Evolutionary conservation across 2,888 invertebrate genomes (phyloP).

Genomic region (Frankliniella intonsa): DNA sequence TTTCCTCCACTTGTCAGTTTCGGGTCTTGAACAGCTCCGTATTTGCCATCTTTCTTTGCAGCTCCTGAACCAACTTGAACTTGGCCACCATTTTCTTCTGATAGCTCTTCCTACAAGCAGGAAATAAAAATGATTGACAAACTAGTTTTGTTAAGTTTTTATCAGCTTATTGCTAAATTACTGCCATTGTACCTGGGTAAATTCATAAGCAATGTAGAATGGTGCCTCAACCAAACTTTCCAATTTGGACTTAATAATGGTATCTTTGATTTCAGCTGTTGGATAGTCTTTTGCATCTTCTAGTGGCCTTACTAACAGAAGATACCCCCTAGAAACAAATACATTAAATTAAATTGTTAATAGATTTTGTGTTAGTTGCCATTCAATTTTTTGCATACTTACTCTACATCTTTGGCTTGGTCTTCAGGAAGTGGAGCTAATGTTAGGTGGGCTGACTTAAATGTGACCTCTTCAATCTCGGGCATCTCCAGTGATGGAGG

Average conservation of each 20-base stretch:
- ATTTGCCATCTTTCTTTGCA: not conserved
- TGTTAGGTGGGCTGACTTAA: not conserved
- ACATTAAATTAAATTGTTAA: not conserved
- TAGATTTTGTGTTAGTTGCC: not conserved
- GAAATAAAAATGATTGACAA: not conserved
- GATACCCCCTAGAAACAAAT: not conserved
- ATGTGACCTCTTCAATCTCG: not conserved
- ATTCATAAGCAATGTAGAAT: conserved; percentile 14
- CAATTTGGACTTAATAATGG: not conserved
- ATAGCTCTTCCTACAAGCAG: not conserved
- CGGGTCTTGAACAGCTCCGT: not conserved
- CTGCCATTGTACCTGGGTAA: not conserved
- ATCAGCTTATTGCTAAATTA: not conserved
- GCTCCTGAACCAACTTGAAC: not conserved
- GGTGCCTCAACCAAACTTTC: not conserved
- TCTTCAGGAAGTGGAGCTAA: not conserved
- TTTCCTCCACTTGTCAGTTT: not conserved
- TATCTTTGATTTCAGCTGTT: not conserved
- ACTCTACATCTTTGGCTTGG: conserved; percentile 10
- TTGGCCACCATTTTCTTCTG: not conserved
- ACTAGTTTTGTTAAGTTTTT: not conserved
- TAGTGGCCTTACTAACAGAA: not conserved
- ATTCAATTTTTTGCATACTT: not conserved
- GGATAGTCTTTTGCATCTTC: conserved; percentile 13
- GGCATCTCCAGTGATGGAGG: conserved; percentile 1